These are phyloP conservation scores for Castor canadensis DNA, from an alignment of 2,113 vertebrate genomes.

Conservation along the genomic window DNA sequence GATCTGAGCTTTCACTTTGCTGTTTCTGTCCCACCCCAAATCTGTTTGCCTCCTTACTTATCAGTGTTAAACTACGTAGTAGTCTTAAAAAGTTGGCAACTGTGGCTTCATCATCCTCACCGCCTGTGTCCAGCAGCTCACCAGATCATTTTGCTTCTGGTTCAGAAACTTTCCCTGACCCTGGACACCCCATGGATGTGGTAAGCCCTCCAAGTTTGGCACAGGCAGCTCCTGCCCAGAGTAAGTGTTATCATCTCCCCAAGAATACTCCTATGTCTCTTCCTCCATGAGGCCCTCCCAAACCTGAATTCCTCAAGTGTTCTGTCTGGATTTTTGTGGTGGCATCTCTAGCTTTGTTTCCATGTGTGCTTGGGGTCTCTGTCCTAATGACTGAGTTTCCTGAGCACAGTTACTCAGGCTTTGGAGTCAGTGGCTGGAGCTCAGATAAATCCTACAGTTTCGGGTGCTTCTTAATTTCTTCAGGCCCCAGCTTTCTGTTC, in stretches of 20 bases:
- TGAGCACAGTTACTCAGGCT: background rate
- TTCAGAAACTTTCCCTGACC: background rate
- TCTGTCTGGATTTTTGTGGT: background rate
- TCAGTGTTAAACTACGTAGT: background rate
- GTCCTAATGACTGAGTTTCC: background rate
- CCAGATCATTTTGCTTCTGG: background rate
- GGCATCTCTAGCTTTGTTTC: background rate
- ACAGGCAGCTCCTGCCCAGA: background rate
- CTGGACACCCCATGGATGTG: accelerated
- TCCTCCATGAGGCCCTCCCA: background rate
- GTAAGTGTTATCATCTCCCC: background rate
- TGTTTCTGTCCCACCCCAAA: background rate
- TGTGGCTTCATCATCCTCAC: background rate
- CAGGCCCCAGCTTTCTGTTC: background rate
- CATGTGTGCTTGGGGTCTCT: background rate
- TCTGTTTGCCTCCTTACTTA: background rate
- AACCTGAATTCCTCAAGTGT: background rate
- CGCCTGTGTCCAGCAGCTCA: background rate
- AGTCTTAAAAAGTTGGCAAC: background rate
- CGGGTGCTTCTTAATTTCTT: background rate
- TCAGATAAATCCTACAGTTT: constrained; percentile 3
- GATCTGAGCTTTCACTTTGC: background rate
- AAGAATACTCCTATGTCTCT: background rate
- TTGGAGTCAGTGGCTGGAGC: background rate
- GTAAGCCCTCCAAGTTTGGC: background rate